Conservation (phyloP, 2,888 invertebrate genomes). For the Unio delphinus region DNA sequence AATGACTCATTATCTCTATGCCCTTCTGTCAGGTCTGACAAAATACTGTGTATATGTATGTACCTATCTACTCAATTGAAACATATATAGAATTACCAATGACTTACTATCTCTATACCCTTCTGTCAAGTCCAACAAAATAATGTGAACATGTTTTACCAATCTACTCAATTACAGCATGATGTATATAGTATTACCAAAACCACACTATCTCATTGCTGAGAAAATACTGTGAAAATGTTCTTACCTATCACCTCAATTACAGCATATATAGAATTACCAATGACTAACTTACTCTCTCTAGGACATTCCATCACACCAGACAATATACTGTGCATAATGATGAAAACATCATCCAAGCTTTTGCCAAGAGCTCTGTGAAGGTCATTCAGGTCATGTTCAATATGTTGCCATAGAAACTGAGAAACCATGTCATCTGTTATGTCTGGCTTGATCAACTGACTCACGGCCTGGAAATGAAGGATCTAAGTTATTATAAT, state of each 20-base stretch:
- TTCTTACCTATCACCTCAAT: conserved; percentile 35
- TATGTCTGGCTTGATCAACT: conserved; percentile 27
- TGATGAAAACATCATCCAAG: conserved; percentile 48
- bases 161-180: no score
- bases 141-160: conserved; percentile 18
- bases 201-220: neutral
- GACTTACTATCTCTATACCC: no score
- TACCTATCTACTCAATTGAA: conserved; percentile 28
- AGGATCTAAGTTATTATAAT: no score
- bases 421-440: conserved; percentile 10
- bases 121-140: conserved; percentile 15
- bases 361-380: conserved; percentile 35
- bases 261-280: no score
- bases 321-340: conserved; percentile 40
- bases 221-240: conserved; percentile 41
- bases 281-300: no score
- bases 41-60: conserved; percentile 43
- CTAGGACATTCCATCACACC: conserved; percentile 7
- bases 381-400: conserved; percentile 39
- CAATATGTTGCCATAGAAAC: conserved; percentile 52
- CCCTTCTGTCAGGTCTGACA: conserved; percentile 11
- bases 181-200: no score
- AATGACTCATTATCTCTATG: neutral
- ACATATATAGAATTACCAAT: no score
- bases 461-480: conserved; percentile 17